A percentile compares a stretch with the other conserved stretches of the same genome.
Conservation (phyloP, 2,797 vertebrate species). For the Morelia viridis region DNA sequence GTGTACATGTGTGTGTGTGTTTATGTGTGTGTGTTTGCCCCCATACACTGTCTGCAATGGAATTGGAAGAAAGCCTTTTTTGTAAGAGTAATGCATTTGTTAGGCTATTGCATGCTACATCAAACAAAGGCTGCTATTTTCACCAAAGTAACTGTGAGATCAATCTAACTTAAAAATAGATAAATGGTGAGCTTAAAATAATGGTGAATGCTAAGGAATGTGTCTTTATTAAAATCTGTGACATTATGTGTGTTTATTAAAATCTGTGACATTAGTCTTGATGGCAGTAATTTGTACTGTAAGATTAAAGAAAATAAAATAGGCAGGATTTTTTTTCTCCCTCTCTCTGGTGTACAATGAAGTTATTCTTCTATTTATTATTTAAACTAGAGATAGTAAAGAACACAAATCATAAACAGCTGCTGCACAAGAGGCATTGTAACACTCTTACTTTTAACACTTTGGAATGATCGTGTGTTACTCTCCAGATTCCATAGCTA, state of each 20-base stretch:
- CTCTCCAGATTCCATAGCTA: conserved; percentile 38
- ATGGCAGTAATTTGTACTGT: conserved; percentile 39
- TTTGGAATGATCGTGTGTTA: conserved; percentile 57
- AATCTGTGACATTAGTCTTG: background rate
- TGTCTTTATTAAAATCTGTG: background rate
- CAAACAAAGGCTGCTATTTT: background rate
- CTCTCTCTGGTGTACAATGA: conserved; percentile 20
- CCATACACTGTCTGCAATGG: background rate
- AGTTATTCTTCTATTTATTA: conserved; percentile 69
- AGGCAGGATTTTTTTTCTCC: background rate
- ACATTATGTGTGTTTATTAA: conserved; percentile 21
- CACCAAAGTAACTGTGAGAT: conserved; percentile 19
- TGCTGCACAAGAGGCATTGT: conserved; percentile 44
- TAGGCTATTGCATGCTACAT: background rate
- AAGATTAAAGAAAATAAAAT: conserved; percentile 51
- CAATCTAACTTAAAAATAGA: conserved; percentile 12
- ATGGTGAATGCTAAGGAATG: background rate
- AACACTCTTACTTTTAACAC: conserved; percentile 62
- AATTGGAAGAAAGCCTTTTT: background rate
- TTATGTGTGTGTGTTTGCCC: background rate
- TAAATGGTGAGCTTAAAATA: conserved; percentile 16
- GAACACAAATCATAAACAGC: conserved; percentile 55
- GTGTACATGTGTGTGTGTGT: background rate
- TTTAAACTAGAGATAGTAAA: conserved; percentile 52
- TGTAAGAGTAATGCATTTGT: background rate